Conservation (phyloP, 2,888 invertebrate species). For the Tenthredo notha region DNA sequence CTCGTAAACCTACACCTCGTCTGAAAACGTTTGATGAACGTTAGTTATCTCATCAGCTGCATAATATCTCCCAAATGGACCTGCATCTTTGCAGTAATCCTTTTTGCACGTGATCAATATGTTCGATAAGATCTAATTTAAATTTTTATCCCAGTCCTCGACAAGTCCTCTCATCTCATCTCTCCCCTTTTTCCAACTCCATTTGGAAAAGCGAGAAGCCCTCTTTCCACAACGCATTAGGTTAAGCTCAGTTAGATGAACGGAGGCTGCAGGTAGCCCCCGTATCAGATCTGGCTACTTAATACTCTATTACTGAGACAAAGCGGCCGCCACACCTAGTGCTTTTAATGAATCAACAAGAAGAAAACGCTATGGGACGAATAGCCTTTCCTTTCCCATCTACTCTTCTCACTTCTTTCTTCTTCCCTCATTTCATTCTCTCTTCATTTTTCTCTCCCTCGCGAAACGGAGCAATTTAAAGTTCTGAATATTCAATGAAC, state of each 20-base stretch:
- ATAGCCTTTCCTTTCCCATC: slow-evolving; percentile 14
- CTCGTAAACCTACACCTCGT: background rate
- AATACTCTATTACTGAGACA: slow-evolving; percentile 68
- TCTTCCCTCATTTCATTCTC: background rate
- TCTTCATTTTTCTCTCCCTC: background rate
- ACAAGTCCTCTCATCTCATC: slow-evolving; percentile 14
- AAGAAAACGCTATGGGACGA: slow-evolving; percentile 58
- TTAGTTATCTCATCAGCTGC: background rate
- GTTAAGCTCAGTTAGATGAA: slow-evolving; percentile 35
- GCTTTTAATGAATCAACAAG: slow-evolving; percentile 63
- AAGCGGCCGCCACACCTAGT: slow-evolving; percentile 62
- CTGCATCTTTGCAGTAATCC: background rate
- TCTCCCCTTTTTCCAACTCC: background rate
- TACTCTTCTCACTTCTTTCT: background rate
- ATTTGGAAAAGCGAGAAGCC: slow-evolving; percentile 8
- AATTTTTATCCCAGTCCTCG: background rate
- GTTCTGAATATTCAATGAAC: slow-evolving; percentile 35
- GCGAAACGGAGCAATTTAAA: background rate
- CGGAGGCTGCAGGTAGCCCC: slow-evolving; percentile 58
- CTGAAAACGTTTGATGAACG: background rate
- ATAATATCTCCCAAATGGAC: background rate
- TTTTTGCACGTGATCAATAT: slow-evolving; percentile 7
- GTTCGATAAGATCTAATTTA: slow-evolving; percentile 30
- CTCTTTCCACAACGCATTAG: slow-evolving; percentile 1
- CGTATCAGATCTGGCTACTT: slow-evolving; percentile 66